Evolutionary conservation across 2,888 invertebrate species (phyloP), one percentile per base, ranked within the genome.

Genomic region (Caenorhabditis sp.): DNA sequence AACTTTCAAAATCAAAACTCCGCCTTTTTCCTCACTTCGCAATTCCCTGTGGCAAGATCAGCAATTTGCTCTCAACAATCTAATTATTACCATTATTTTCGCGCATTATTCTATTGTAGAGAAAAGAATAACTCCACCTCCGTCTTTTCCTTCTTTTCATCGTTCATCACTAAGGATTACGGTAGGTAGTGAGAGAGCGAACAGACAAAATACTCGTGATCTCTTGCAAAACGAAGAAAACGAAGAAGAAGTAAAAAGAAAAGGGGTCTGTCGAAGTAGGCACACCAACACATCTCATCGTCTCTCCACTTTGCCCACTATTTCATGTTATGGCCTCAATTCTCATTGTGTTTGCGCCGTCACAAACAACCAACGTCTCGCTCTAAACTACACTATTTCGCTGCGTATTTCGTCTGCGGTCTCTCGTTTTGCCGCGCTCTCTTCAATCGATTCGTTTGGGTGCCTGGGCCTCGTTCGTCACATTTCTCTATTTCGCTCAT

Each of bases 271-370:
- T 50, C 61, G 64, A 64, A 64, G 57, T 54, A 62, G 62, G 68
- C 62, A 62, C 53, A 59, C 17, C 57, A 58, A 62, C 62, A 53
- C 37, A 53, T 27, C 58, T 10, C 27, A 26, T 6, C 26, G 55
- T 59, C 63, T 63, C 63, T 23, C 8, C 27, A 4, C 17, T 50
- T 14, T 23, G 6, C 4, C 17, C 50, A 27, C 59, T 60, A 19
- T 60, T 43, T 63, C 19, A 26, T 59, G 54, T 63, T 50, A 54
- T 69, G 68, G 63, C 68, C 68, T 69, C 68, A 63, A 63, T 69
- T 63, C 68, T 69, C 68, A 54, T 21, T 55, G 58, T 69, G 63
- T 69, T 69, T 69, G 60, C 63, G 59, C 43, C 24, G 54, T 37
- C 14, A 31, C 61, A 19, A 23, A n/a, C 17, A 26, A 55, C 24